Evolutionary conservation across 2,888 invertebrate species (phyloP).

Genomic region (Ethmia dodecea): DNA sequence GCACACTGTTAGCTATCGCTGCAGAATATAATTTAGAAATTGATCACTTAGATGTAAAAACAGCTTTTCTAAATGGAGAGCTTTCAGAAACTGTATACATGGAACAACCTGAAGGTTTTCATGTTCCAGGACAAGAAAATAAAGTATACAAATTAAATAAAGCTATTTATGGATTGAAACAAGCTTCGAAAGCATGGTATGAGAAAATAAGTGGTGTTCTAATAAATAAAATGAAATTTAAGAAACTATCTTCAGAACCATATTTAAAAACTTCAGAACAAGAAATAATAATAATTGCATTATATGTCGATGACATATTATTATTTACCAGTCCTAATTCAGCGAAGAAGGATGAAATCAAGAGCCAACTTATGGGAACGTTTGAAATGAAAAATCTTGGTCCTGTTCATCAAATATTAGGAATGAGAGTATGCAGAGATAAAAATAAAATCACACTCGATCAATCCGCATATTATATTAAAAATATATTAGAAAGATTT

Average conservation of each 20-base stretch:
- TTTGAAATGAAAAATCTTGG: background rate
- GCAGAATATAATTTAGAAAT: background rate
- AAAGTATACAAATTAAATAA: background rate
- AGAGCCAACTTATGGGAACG: background rate
- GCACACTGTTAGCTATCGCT: background rate
- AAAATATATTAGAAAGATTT: conserved; percentile 2
- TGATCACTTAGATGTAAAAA: conserved; percentile 7
- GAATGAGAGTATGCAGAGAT: background rate
- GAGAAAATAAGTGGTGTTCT: background rate
- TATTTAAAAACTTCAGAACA: background rate
- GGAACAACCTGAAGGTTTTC: background rate
- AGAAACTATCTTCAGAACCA: background rate
- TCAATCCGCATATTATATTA: conserved; percentile 5
- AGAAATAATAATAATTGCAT: background rate
- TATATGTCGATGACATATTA: background rate
- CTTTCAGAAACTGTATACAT: conserved; percentile 3
- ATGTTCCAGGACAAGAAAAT: background rate
- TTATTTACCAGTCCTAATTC: background rate
- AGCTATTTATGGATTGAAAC: background rate
- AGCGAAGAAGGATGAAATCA: background rate
- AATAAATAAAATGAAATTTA: background rate
- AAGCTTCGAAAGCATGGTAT: background rate
- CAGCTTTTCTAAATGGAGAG: conserved; percentile 23
- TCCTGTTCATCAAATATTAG: background rate
- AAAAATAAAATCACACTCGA: conserved; percentile 1